Evolutionary conservation across 2,888 invertebrate species (phyloP).

Genomic region (Macaria notata): DNA sequence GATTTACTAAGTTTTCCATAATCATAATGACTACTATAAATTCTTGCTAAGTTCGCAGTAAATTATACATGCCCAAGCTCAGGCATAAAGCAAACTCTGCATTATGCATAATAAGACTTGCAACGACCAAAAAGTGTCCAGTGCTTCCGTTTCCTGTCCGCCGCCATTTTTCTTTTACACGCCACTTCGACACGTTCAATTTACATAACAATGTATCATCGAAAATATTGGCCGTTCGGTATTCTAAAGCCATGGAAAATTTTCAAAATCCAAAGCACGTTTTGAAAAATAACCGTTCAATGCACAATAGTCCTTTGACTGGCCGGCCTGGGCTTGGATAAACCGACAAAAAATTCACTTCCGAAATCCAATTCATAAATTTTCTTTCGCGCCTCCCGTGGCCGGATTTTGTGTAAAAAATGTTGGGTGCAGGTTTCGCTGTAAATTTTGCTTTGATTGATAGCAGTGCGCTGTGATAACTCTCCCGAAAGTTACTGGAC

Average conservation of each 20-base stretch:
- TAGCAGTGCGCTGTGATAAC: neutral
- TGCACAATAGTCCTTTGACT: conserved; percentile 39
- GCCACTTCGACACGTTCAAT: conserved; percentile 31
- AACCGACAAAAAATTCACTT: conserved; percentile 44
- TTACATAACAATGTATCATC: conserved; percentile 39
- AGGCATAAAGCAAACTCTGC: conserved; percentile 1
- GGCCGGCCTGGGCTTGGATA: conserved; percentile 32
- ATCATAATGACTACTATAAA: too few species aligned
- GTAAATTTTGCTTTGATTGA: conserved; percentile 9
- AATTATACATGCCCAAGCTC: too few species aligned
- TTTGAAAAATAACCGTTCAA: conserved; percentile 32
- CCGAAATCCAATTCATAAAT: conserved; percentile 44
- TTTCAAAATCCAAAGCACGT: conserved; percentile 42
- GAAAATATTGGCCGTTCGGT: conserved; percentile 29
- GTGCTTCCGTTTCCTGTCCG: conserved; percentile 14
- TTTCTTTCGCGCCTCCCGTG: conserved; percentile 26
- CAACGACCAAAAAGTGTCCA: conserved; percentile 13
- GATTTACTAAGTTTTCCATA: too few species aligned
- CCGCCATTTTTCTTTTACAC: conserved; percentile 28
- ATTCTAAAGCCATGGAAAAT: conserved; percentile 35
- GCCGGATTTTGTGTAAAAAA: conserved; percentile 11
- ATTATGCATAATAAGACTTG: conserved; percentile 9
- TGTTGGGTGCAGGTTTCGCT: neutral
- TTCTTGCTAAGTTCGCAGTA: too few species aligned
- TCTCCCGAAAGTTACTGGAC: too few species aligned